A percentile compares a stretch with the other conserved stretches of the same genome.
phyloP scores from a whole-genome alignment of 2,888 invertebrate species.

The Ectobius pallidus region DNA sequence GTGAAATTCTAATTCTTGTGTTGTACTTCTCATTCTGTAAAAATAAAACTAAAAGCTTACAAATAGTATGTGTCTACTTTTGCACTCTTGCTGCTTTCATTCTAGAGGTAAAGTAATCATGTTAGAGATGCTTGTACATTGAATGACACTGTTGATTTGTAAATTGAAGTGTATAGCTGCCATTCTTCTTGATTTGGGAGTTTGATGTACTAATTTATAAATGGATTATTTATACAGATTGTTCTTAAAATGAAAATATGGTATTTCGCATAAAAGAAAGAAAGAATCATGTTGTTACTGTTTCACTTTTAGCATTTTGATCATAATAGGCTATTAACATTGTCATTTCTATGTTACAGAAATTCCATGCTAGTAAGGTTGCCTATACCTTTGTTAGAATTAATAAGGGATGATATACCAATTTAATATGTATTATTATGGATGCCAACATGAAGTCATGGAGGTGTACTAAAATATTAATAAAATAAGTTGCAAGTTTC shows the following conservation, averaged over 20 bases:
- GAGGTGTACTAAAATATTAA: not conserved
- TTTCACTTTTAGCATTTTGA: not conserved
- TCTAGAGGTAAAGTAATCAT: not conserved
- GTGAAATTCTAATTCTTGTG: too few species aligned
- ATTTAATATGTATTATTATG: slow-evolving; percentile 8
- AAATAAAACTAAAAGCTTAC: not conserved
- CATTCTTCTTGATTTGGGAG: not conserved
- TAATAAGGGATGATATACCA: slow-evolving; percentile 12
- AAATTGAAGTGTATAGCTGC: not conserved
- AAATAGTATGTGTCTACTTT: not conserved
- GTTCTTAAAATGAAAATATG: not conserved
- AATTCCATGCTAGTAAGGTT: not conserved
- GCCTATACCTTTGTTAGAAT: slow-evolving; percentile 1
- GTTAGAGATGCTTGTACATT: not conserved
- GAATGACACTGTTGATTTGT: too few species aligned
- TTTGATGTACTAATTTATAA: not conserved
- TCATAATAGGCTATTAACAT: not conserved
- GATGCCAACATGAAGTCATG: not conserved
- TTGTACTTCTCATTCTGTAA: too few species aligned
- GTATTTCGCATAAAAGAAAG: not conserved
- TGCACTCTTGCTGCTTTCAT: not conserved
- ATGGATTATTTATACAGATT: not conserved
- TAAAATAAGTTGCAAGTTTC: not conserved
- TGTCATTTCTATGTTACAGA: not conserved
- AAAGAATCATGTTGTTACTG: not conserved